Evolutionary conservation across 2,113 vertebrate genomes (phyloP).

Genomic region (Phycodurus eques): DNA sequence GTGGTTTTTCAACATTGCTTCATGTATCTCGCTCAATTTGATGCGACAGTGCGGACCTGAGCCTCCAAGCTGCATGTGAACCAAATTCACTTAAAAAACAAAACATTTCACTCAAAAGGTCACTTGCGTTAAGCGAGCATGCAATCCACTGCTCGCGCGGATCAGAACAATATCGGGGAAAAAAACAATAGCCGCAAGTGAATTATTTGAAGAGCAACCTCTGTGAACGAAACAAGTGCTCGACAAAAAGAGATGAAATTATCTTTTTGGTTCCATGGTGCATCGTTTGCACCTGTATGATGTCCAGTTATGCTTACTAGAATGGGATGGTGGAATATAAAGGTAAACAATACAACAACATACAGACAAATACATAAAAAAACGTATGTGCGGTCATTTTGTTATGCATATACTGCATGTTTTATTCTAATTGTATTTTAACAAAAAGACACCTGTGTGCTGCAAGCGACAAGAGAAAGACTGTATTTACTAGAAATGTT

Average conservation of each 20-base stretch:
- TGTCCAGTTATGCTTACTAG: slow-evolving; percentile 28
- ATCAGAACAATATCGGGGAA: slow-evolving; percentile 20
- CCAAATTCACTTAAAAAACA: slow-evolving; percentile 3
- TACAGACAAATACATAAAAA: no score
- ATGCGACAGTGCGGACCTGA: slow-evolving; percentile 21
- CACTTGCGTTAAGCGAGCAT: slow-evolving; percentile 8
- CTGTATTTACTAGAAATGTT: no score
- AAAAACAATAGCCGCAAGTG: slow-evolving; percentile 31
- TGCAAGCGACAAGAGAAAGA: no score
- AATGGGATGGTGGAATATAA: neutral
- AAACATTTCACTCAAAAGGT: slow-evolving; percentile 6
- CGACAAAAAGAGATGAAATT: slow-evolving; percentile 44
- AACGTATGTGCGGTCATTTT: no score
- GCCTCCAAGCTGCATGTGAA: slow-evolving; percentile 1
- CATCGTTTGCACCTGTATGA: slow-evolving; percentile 28
- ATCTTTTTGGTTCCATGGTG: slow-evolving; percentile 32
- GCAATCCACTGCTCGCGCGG: neutral
- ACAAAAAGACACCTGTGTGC: no score
- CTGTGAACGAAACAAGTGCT: slow-evolving; percentile 39
- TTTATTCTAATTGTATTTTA: no score
- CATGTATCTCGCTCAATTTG: slow-evolving; percentile 14
- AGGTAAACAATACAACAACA: neutral
- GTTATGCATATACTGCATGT: no score
- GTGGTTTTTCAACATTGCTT: slow-evolving; percentile 17
- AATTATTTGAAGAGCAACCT: slow-evolving; percentile 36